Percentiles rank a stretch among this genome's conserved stretches.
phyloP scores from a whole-genome alignment of 2,113 vertebrate species.

The Polypterus senegalus region DNA sequence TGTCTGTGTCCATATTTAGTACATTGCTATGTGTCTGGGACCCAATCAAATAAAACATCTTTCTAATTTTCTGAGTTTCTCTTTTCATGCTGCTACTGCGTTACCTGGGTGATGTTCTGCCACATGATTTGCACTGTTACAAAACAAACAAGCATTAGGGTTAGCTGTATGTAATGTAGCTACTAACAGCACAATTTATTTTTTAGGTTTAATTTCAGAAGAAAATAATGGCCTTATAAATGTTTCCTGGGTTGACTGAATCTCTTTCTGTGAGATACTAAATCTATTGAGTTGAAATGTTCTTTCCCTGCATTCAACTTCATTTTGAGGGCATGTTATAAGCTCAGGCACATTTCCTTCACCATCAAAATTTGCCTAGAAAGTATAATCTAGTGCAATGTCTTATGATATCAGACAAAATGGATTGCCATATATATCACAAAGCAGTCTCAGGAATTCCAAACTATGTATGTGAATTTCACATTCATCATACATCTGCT shows the following conservation, averaged over 20 bases:
- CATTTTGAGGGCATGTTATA: neutral
- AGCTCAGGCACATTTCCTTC: neutral
- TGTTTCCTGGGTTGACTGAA: neutral
- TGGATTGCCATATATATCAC: neutral
- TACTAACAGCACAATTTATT: neutral
- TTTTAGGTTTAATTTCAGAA: neutral
- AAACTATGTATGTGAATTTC: neutral
- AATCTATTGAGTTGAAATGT: neutral
- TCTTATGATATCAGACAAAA: slow-evolving; percentile 5
- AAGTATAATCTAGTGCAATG: neutral
- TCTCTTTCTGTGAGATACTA: neutral
- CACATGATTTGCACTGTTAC: too few relatives aligned
- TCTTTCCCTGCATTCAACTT: neutral
- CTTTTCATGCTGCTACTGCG: too few relatives aligned
- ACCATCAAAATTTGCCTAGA: neutral
- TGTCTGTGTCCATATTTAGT: neutral
- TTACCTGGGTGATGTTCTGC: too few relatives aligned
- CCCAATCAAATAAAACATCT: too few relatives aligned
- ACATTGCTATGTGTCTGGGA: neutral
- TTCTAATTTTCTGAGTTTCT: too few relatives aligned
- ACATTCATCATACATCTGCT: slow-evolving; percentile 17
- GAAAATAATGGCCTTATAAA: neutral
- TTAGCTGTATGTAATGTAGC: slow-evolving; percentile 7
- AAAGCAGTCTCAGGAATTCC: neutral
- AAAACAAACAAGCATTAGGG: neutral